These are phyloP conservation scores for Drosophila buzzatii DNA, from an alignment of 2,888 invertebrate species.

Conservation along the genomic window DNA sequence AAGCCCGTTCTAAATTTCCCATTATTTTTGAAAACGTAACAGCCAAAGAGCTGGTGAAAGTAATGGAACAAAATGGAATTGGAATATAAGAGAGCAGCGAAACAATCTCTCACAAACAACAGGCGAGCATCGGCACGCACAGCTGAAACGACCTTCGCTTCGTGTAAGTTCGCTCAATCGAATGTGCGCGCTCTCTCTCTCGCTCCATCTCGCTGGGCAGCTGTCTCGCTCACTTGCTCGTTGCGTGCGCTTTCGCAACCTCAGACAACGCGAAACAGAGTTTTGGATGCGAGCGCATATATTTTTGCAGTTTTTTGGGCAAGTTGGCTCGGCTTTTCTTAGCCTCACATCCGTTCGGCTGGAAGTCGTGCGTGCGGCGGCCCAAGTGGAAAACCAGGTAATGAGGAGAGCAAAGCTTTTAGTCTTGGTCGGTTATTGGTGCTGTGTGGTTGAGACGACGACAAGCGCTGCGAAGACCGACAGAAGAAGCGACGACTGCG, in stretches of 20 bases:
- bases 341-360: constrained; percentile 63
- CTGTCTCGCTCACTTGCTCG: constrained; percentile 5
- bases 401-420: constrained; percentile 83
- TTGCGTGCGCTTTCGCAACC: constrained; percentile 44
- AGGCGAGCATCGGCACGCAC: constrained; percentile 1
- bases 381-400: constrained; percentile 80
- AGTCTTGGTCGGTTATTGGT: constrained; percentile 83
- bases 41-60: constrained; percentile 17
- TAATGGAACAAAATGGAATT: constrained; percentile 43
- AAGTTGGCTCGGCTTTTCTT: constrained; percentile 63
- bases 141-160: constrained; percentile 34
- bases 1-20: constrained; percentile 40
- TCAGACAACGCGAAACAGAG: constrained; percentile 67
- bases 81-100: constrained; percentile 53
- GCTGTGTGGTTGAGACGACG: constrained; percentile 82
- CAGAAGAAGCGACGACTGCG: constrained; percentile 29
- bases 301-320: constrained; percentile 41
- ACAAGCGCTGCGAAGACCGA: constrained; percentile 59
- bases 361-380: constrained; percentile 32
- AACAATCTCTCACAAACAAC: not conserved
- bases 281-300: constrained; percentile 57
- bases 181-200: not conserved
- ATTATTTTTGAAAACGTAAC: constrained; percentile 44
- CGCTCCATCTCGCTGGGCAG: constrained; percentile 4
- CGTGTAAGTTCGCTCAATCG: constrained; percentile 26